Evolutionary conservation across 2,797 vertebrate species (phyloP).

Genomic region (Odontamblyopus rebecca): DNA sequence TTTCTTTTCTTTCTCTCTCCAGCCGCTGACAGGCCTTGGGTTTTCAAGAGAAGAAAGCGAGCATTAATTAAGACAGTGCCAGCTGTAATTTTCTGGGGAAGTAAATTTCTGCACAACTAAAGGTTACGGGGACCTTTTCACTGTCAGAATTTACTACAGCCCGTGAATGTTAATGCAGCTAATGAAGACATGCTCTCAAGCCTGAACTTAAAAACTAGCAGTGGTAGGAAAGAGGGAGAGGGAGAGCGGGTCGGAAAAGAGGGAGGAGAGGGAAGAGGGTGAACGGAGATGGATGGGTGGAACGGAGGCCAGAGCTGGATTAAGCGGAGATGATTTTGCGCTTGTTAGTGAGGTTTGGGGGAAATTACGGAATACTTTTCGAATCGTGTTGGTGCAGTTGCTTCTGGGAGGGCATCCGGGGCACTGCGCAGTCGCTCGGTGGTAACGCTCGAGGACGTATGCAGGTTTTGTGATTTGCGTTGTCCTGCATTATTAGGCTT

Average conservation of each 20-base stretch:
- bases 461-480: not conserved
- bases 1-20: conserved; percentile 79
- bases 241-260: conserved; percentile 4
- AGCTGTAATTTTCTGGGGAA: conserved; percentile 99
- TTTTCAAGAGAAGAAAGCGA: conserved; percentile 99
- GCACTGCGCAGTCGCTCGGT: not conserved
- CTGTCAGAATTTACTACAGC: conserved; percentile 99
- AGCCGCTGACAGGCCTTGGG: conserved; percentile 98
- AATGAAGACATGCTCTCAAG: conserved; percentile 99
- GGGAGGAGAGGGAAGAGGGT: conserved; percentile 49
- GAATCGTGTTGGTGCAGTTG: not conserved
- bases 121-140: conserved; percentile 99
- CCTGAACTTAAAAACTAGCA: conserved; percentile 98
- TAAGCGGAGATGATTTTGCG: conserved; percentile 16
- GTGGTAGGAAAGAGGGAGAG: conserved; percentile 80
- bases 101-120: conserved; percentile 99
- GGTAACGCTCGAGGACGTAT: not conserved
- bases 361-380: not conserved
- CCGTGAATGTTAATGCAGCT: conserved; percentile 99
- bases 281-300: conserved; percentile 77
- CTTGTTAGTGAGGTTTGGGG: not conserved
- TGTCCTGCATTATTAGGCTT: not conserved
- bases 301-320: conserved; percentile 20
- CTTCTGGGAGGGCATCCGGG: not conserved
- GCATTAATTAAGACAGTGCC: conserved; percentile 99